Conservation (phyloP, 2,797 vertebrate genomes). For the Melopsittacus undulatus region DNA sequence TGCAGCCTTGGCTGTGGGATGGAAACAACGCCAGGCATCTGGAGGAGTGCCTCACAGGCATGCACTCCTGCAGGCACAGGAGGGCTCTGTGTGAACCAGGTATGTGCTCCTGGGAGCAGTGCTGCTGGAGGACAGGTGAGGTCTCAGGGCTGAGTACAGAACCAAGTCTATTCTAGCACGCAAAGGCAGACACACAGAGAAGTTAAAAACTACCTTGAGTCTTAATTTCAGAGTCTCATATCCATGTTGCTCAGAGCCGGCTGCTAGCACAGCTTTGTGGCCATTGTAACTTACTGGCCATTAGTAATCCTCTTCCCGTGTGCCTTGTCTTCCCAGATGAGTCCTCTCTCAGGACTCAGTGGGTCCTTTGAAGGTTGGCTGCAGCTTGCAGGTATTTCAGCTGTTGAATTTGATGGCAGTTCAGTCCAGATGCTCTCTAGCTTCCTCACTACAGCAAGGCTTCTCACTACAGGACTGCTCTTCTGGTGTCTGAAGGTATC, state of each 20-base stretch:
- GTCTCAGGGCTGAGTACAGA: not conserved
- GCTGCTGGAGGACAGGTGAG: conserved; percentile 1
- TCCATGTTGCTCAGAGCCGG: not conserved
- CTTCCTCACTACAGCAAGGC: not conserved
- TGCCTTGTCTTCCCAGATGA: not conserved
- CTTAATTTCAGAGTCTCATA: not conserved
- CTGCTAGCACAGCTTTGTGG: not conserved
- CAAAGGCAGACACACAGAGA: not conserved
- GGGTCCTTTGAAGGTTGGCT: not conserved
- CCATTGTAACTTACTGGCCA: fast-evolving
- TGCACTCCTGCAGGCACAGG: not conserved
- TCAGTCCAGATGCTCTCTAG: not conserved
- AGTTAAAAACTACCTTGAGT: not conserved
- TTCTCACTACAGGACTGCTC: not conserved
- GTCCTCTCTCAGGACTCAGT: not conserved
- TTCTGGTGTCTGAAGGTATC: not conserved
- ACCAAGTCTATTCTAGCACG: not conserved
- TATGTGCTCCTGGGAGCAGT: not conserved
- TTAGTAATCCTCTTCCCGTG: not conserved
- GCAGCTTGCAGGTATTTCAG: not conserved
- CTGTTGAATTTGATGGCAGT: not conserved
- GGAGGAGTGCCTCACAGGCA: conserved; percentile 36
- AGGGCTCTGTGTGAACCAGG: not conserved
- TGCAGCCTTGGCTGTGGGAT: conserved; percentile 35
- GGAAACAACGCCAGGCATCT: conserved; percentile 50